Percentiles rank a stretch among this genome's conserved stretches.
Conservation (phyloP, 2,888 invertebrate species). For the Cristatella mucedo region DNA sequence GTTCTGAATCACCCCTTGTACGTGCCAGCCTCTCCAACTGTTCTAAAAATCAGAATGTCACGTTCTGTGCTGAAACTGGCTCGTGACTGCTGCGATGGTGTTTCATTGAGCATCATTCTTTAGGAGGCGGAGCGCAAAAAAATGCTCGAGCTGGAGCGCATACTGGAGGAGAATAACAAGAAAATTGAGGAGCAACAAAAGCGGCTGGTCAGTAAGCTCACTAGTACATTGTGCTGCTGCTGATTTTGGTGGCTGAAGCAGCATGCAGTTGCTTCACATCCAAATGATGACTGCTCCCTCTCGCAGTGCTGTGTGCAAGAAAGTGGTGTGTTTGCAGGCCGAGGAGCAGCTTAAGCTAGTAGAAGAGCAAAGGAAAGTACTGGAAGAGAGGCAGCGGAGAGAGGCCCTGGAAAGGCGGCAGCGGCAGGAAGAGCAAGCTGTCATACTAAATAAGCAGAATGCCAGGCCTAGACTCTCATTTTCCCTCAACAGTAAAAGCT, state of each 20-base stretch:
- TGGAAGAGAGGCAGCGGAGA: conserved; percentile 79
- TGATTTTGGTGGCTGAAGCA: background rate
- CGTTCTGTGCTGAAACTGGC: background rate
- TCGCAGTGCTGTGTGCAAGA: background rate
- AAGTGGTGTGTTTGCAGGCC: conserved; percentile 49
- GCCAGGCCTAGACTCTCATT: conserved; percentile 88
- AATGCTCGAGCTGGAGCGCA: conserved; percentile 82
- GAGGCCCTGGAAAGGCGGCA: conserved; percentile 82
- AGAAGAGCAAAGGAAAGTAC: conserved; percentile 78
- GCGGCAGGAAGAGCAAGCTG: conserved; percentile 84
- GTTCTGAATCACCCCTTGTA: too few species aligned
- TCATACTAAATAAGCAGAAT: conserved; percentile 80
- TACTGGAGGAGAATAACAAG: conserved; percentile 90
- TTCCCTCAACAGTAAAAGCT: too few species aligned
- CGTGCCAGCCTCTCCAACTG: too few species aligned
- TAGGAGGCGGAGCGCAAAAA: conserved; percentile 95
- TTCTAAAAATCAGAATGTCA: too few species aligned
- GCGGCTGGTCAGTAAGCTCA: conserved; percentile 60
- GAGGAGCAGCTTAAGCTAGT: conserved; percentile 90
- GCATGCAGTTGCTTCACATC: too few species aligned
- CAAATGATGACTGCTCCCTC: too few species aligned
- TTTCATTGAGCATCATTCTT: too few species aligned
- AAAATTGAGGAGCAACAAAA: conserved; percentile 93
- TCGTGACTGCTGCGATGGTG: too few species aligned
- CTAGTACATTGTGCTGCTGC: background rate